Conservation (phyloP, 2,797 vertebrate genomes). For the Arvicola amphibius region DNA sequence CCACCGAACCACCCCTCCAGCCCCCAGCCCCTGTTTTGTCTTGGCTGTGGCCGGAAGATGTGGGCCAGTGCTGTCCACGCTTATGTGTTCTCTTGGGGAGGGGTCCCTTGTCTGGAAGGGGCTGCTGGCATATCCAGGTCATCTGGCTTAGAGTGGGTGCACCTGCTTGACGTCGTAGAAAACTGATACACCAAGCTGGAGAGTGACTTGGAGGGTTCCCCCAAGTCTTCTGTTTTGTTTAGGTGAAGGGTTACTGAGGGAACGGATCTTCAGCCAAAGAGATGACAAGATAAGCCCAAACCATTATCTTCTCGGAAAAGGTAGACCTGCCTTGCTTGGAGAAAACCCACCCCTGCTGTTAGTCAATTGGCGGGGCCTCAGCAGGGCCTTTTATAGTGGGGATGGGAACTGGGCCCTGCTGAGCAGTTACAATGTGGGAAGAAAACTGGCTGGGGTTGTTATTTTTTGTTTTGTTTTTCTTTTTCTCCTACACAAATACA, state of each 20-base stretch:
- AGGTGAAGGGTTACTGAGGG: neutral
- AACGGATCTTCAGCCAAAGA: neutral
- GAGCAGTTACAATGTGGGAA: neutral
- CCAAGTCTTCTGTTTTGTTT: neutral
- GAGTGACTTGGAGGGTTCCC: neutral
- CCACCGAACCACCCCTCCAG: no score
- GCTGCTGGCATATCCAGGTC: neutral
- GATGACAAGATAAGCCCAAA: neutral
- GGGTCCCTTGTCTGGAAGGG: neutral
- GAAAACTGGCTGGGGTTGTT: neutral
- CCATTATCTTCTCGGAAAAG: neutral
- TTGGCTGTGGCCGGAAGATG: neutral
- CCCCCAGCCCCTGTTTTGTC: neutral
- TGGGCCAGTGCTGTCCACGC: neutral
- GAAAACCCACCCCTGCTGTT: neutral
- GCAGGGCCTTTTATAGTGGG: neutral
- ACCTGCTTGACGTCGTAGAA: neutral
- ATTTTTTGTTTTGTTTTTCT: neutral
- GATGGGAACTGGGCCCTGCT: neutral
- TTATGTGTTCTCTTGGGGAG: neutral
- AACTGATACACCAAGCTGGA: neutral
- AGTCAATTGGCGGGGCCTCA: neutral
- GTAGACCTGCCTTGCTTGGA: neutral
- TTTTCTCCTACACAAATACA: neutral
- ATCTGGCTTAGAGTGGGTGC: fast-evolving